These are phyloP conservation scores for Meriones unguiculatus DNA, from an alignment of 2,113 vertebrate species.

Conservation along the genomic window DNA sequence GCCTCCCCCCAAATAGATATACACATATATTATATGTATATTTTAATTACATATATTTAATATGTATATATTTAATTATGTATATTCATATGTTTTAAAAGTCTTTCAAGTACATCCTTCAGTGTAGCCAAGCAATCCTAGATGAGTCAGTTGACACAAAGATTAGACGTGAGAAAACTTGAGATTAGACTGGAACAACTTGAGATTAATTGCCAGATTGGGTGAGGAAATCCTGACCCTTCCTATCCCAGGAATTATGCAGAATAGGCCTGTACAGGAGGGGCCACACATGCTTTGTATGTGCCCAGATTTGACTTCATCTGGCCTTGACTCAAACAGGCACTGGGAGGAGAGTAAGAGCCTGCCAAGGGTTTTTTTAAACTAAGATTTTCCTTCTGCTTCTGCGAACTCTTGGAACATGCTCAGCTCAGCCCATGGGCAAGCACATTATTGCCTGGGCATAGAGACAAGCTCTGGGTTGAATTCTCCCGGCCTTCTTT, in stretches of 20 bases:
- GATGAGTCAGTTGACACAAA: neutral
- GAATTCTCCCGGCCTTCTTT: neutral
- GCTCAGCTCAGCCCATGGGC: neutral
- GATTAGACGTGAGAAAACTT: neutral
- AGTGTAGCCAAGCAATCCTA: neutral
- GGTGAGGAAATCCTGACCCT: neutral
- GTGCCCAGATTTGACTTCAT: neutral
- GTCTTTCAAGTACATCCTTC: neutral
- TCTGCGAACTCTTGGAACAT: neutral
- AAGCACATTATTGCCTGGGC: accelerated
- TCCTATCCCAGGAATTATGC: neutral
- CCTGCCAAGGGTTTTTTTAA: neutral
- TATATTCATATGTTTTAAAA: neutral
- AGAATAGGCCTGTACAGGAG: neutral
- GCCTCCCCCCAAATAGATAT: neutral
- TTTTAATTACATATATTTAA: neutral
- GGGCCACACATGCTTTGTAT: no score
- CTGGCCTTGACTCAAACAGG: neutral
- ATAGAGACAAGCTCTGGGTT: no score
- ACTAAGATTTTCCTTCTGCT: neutral
- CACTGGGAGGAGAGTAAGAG: neutral
- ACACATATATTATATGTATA: neutral
- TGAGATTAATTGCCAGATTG: neutral
- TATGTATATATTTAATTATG: neutral
- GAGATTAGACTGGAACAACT: neutral